Evolutionary conservation across 1,140 invertebrate species (phyloP).

Genomic region (Drosophila takahashii): DNA sequence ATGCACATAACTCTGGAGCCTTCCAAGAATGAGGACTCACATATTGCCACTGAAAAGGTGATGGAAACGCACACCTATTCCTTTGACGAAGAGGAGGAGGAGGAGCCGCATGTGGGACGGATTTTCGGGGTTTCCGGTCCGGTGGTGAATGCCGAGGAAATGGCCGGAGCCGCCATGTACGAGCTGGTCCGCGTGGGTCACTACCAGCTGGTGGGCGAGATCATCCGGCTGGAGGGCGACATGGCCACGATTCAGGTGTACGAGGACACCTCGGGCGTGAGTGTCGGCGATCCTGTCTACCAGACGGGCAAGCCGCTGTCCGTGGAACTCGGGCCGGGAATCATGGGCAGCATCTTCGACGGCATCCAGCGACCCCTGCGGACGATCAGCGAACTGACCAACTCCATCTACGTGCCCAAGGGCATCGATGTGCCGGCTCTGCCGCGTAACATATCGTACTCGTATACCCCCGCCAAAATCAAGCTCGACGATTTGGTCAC

Average conservation of each 20-base stretch:
- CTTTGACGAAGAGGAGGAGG: neutral
- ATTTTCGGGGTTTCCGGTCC: slow-evolving; percentile 9
- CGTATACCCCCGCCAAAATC: slow-evolving; percentile 94
- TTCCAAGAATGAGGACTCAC: neutral
- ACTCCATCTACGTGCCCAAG: slow-evolving; percentile 96
- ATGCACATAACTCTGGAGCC: neutral
- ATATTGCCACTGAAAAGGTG: neutral
- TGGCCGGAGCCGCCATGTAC: slow-evolving; percentile 99
- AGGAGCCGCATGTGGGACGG: neutral
- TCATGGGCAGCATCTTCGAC: slow-evolving; percentile 99
- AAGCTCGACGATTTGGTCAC: slow-evolving; percentile 96
- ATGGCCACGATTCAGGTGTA: slow-evolving; percentile 99
- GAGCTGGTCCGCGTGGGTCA: slow-evolving; percentile 99
- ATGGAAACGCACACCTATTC: neutral
- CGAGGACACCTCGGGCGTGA: slow-evolving; percentile 99
- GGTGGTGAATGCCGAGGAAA: slow-evolving; percentile 99
- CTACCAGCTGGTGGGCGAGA: slow-evolving; percentile 98
- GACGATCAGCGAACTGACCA: slow-evolving; percentile 93
- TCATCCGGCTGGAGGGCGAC: slow-evolving; percentile 99
- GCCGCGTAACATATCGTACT: slow-evolving; percentile 93
- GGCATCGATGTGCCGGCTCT: slow-evolving; percentile 97
- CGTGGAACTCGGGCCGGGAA: slow-evolving; percentile 99
- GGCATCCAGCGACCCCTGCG: slow-evolving; percentile 99
- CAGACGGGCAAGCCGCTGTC: slow-evolving; percentile 97
- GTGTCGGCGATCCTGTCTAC: slow-evolving; percentile 99